phyloP scores from a whole-genome alignment of 2,797 vertebrate genomes.

The Tympanoctomys barrerae region DNA sequence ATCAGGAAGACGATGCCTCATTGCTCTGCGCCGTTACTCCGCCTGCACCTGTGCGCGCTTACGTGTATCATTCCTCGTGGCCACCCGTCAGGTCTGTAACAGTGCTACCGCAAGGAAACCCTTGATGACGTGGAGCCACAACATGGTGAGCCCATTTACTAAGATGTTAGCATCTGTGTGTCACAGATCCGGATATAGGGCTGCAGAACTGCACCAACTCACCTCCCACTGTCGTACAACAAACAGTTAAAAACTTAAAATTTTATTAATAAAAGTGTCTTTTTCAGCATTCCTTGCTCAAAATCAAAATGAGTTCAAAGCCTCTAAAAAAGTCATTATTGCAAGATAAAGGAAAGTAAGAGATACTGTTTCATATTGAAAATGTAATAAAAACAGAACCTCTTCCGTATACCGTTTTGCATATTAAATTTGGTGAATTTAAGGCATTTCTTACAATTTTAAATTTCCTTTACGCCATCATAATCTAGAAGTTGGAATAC shows the following conservation, averaged over 20 bases:
- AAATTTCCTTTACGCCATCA: conserved; percentile 10
- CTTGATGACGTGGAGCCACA: background rate
- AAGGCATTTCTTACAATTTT: conserved; percentile 47
- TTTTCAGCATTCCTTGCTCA: conserved; percentile 3
- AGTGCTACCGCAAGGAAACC: background rate
- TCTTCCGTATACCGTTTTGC: conserved; percentile 21
- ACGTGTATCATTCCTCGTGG: background rate
- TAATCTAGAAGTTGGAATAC: background rate
- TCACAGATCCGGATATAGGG: background rate
- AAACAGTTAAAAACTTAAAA: background rate
- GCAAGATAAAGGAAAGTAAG: conserved; percentile 63
- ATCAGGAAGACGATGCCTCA: background rate
- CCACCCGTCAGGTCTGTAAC: background rate
- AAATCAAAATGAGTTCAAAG: conserved; percentile 15
- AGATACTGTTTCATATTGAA: conserved; percentile 42
- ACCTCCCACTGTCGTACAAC: background rate
- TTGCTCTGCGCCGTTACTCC: background rate
- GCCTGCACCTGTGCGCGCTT: background rate
- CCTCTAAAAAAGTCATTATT: conserved; percentile 59
- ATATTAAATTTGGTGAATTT: conserved; percentile 51
- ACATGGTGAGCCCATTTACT: background rate
- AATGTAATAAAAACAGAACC: conserved; percentile 70
- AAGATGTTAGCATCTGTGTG: background rate
- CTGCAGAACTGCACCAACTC: background rate
- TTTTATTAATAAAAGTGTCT: conserved; percentile 42